Evolutionary conservation across 1,140 invertebrate species (phyloP), one percentile per base, ranked within the genome.

Genomic region (Monomorium pharaonis): DNA sequence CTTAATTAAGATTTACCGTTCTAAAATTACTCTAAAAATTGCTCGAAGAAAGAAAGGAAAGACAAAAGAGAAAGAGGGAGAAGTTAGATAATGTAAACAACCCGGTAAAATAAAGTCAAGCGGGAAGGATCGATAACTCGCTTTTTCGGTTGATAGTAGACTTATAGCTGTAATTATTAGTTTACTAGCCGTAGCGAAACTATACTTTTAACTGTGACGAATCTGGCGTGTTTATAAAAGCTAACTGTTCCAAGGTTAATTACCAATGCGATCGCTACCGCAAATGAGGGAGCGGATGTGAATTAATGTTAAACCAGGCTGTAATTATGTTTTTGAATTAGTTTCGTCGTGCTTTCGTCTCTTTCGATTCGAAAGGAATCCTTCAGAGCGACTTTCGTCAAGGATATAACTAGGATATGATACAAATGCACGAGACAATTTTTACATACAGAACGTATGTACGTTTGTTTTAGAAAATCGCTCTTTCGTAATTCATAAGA

Each of bases 381-480:
- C 58, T 83, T 74, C 51, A 24, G 51, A 44, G 44, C 54, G 24
- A 60, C 14, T 72, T 12, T 49, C 49, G 33, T 74, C 78, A 83
- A 83, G 78, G 67, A 72, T 60, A 58, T 67, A 27, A 83, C 51
- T 69, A 24, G 54, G n/a, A 83, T 74, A 83, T 72, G n/a, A 74
- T 83, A 51, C 67, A 58, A 58, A 58, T 33, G 60, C 44, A 47
- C 51, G 51, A 83, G 18, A 60, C 37, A 42, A 83, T 74, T 83
- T 83, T 83, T 83, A 72, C 14, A 3, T 30, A 67, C 51, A n/a
- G n/a, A 7, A 51, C 42, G n/a, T 70, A 65, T 33, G 2, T 44
- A 58, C 78, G 5, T 83, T 83, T 83, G 67, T 83, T 83, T 83
- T 74, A 83, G 78, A 83, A 83, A 83, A 83, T 83, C 51, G 54